A percentile compares a stretch with the other conserved stretches of the same genome.
These are phyloP conservation scores for Parazoanthus atlanticus DNA, from an alignment of 92 coral and sea anemone species.

Conservation along the genomic window DNA sequence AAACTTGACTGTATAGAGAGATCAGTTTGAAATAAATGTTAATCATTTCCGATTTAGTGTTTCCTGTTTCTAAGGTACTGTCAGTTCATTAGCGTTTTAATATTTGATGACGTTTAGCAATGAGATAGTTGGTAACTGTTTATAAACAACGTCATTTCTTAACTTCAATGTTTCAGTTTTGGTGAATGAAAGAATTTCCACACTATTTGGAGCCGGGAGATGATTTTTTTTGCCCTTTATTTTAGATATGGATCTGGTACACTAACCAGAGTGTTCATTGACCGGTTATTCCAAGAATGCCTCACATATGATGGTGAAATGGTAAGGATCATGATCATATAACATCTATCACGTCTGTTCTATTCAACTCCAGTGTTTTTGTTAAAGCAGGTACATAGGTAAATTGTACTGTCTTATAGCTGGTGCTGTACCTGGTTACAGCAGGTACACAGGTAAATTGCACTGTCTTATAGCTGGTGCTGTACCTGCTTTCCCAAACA, in stretches of 20 bases:
- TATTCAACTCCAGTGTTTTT: background rate
- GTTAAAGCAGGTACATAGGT: too few relatives aligned
- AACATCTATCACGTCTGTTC: background rate
- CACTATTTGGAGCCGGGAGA: background rate
- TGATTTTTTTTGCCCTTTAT: background rate
- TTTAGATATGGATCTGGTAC: slow-evolving; percentile 97
- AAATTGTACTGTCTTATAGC: too few relatives aligned
- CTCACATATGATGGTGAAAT: slow-evolving; percentile 98
- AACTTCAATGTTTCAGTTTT: background rate
- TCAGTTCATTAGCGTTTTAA: background rate
- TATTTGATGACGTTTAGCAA: background rate
- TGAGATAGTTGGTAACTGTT: background rate
- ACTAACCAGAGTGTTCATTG: slow-evolving; percentile 90
- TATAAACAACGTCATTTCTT: background rate
- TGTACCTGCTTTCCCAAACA: too few relatives aligned
- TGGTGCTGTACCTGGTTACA: too few relatives aligned
- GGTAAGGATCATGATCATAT: slow-evolving; percentile 58
- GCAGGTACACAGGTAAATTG: too few relatives aligned
- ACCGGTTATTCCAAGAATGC: slow-evolving; percentile 96
- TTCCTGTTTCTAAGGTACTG: background rate
- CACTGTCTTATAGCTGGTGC: too few relatives aligned
- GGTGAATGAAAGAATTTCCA: background rate
- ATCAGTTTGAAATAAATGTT: too few relatives aligned
- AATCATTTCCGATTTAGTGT: too few relatives aligned
- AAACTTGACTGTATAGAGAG: too few relatives aligned